A percentile compares a stretch with the other conserved stretches of the same genome.
Evolutionary conservation across 2,113 vertebrate genomes (phyloP).

Genomic region (Equus przewalskii): DNA sequence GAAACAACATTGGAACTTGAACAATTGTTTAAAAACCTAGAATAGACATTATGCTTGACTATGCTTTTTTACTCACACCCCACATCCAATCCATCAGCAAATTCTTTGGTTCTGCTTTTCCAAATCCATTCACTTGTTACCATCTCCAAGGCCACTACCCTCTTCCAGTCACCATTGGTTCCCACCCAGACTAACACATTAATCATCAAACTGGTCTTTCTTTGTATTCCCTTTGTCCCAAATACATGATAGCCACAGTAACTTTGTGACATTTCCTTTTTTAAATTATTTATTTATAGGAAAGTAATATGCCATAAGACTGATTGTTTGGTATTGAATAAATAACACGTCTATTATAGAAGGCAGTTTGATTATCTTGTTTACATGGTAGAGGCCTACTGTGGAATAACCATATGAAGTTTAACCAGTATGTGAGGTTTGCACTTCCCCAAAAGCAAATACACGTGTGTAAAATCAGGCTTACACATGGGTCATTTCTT

Average conservation of each 20-base stretch:
- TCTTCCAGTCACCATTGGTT: neutral
- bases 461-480: neutral
- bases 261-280: constrained; percentile 1
- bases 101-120: neutral
- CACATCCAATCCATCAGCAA: neutral
- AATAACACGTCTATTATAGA: neutral
- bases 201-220: neutral
- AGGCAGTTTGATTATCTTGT: neutral
- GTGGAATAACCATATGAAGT: neutral
- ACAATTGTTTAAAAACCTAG: neutral
- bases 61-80: neutral
- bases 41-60: neutral
- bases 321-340: neutral
- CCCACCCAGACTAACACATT: neutral
- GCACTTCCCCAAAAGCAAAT: neutral
- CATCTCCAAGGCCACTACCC: neutral
- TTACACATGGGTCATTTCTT: neutral
- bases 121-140: neutral
- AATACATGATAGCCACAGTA: neutral
- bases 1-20: neutral
- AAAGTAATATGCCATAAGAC: neutral
- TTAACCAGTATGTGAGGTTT: neutral
- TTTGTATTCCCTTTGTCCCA: neutral
- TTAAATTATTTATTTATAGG: neutral
- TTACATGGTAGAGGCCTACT: neutral